Evolutionary conservation across 2,888 invertebrate genomes (phyloP), one percentile per base, ranked within the genome.

Genomic region (Salpingus planirostris): DNA sequence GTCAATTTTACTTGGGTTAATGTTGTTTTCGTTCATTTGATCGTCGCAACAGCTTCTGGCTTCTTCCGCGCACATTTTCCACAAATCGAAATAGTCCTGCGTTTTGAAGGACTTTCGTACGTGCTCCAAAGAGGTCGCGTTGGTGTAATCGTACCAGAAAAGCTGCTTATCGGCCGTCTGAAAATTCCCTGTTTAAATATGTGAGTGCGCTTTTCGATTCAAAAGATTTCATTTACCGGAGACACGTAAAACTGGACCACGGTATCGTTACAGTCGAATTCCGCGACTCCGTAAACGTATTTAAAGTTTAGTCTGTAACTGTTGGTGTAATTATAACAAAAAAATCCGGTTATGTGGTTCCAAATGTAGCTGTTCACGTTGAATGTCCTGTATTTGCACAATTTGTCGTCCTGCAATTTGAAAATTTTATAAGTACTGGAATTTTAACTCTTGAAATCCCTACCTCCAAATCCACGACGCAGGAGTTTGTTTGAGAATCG

Each of bases 11-110:
- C 47, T 45, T n/a, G 24, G 15, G n/a, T 30, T 3, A 23, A 58
- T 51, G 38, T 59, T 60, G 21, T 44, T 42, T 12, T 47, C 29
- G 7, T 43, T 45, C 52, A 59, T 52, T 3, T 14, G 4, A 25
- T 53, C 36, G 13, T 43, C 27, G 34, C 63, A 63, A 34, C 63
- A 63, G 10, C 48, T 24, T n/a, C 49, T 50, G 10, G 57, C 60
- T 33, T 51, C 49, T 21, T 36, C 21, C 13, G 53, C 52, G 31
- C 63, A 63, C 4, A 43, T 43, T 8, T 48, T 3, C 49, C 55
- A 62, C 30, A 59, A 54, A 8, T 48, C 32, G 37, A 49, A 58
- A 13, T 51, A 44, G 3, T 36, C 36, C 3, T 48, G 38, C 1
- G 43, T 46, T 37, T 37, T 50, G 37, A 60, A 62, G 2, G 54